A percentile compares a stretch with the other conserved stretches of the same genome.
These are phyloP conservation scores for Pelmatolapia mariae DNA, from an alignment of 2,113 vertebrate genomes.

Conservation along the genomic window DNA sequence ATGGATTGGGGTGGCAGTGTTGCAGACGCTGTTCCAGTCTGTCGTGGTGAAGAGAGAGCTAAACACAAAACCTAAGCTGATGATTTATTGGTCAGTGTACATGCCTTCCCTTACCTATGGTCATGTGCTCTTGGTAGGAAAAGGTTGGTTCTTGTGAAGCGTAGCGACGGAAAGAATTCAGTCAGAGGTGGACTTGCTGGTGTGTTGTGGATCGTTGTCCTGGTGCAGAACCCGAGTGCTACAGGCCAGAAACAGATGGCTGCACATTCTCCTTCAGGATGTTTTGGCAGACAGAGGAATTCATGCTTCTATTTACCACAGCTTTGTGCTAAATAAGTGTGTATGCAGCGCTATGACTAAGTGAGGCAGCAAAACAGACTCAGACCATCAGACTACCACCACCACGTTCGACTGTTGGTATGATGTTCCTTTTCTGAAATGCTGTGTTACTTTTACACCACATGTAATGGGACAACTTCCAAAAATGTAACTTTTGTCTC, in stretches of 20 bases:
- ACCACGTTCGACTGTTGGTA: neutral
- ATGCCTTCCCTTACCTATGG: neutral
- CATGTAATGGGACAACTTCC: neutral
- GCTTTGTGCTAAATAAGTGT: neutral
- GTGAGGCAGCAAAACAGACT: neutral
- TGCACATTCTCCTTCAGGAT: neutral
- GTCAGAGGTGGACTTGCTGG: neutral
- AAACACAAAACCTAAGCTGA: neutral
- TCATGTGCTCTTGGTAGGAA: neutral
- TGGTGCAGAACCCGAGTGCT: neutral
- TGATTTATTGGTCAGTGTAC: neutral
- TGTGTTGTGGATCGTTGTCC: neutral
- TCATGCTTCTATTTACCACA: neutral
- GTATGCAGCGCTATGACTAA: fast-evolving
- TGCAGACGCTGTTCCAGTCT: neutral
- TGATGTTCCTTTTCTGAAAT: neutral
- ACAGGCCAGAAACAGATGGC: neutral
- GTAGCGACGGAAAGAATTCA: neutral
- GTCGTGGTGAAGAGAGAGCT: neutral
- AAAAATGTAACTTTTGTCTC: neutral
- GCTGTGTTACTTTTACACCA: neutral
- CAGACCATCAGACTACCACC: neutral
- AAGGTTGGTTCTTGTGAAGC: neutral
- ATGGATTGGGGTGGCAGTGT: neutral
- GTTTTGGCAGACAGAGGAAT: neutral